Base-by-base conservation (phyloP, 2,113 vertebrate genomes). In the Seriola aureovittata region DNA sequence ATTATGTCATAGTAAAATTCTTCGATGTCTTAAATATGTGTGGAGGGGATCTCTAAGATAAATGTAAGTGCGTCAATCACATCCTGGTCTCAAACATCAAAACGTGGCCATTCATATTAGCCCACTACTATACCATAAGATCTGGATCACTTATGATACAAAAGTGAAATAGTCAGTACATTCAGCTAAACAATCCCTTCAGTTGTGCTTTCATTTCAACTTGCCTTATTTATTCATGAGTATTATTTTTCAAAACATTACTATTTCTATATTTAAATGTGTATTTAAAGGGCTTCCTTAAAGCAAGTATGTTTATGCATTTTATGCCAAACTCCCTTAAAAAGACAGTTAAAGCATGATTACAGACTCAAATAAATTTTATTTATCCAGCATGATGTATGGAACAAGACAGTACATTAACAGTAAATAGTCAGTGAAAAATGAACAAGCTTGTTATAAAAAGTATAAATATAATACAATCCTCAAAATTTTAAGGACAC, bases 401-500 rank as follows among this genome's bases (percentile, higher is more conserved):
- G 55, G 25, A 86, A 82, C 82, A 91, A 86, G 87, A 93, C 89
- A 91, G 84, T 88, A 90, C 87, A 90, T 89, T 81, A 81, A 90
- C 80, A 91, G 62, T 90, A 81, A 73, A 89, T 85, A 57, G 38
- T 86, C 92, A 91, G 67, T 89, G 87, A 94, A 93, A 88, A 88
- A 85, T 85, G 21, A 93, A 93, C 90, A 89, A 89, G 93, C 87
- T 89, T 90, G 88, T 93, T 94, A 94, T 91, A 94, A 95, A 94
- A 94, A 94, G 91, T 95, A 94, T 94, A 95, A 95, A 95, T 95
- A 95, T 85, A 92, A 93, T 88, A 93, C 81, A 93, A 84, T 93
- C 82, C 91, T 94, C 81, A 88, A 58, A 88, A 85, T 71, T 82
- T 89, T 75, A 90, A 93, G 87, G 85, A 90, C 78, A 92, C 77